Percentiles rank a stretch among this genome's conserved stretches.
These are phyloP conservation scores for Taeniopygia guttata DNA, from an alignment of 2,797 vertebrate genomes.

Conservation along the genomic window DNA sequence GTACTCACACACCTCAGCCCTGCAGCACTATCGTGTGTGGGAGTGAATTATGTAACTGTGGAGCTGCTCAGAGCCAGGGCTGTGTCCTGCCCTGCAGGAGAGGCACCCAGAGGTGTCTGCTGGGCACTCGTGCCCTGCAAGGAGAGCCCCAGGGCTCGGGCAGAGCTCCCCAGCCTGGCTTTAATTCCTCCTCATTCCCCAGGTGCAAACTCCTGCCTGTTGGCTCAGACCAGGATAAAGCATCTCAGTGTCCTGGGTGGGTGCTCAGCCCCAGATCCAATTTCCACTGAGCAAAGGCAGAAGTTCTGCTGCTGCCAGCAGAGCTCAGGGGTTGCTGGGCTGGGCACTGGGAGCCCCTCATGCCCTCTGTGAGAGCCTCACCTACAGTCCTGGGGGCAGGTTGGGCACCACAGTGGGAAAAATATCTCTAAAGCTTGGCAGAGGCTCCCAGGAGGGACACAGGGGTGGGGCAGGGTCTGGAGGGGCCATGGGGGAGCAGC, in stretches of 20 bases:
- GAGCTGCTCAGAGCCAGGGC: neutral
- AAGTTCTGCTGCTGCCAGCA: neutral
- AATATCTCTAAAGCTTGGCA: neutral
- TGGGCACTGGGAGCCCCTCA: neutral
- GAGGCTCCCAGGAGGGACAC: neutral
- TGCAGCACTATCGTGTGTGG: neutral
- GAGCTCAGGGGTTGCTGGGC: fast-evolving
- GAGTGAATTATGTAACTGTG: neutral
- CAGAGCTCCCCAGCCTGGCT: neutral
- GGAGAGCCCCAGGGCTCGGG: neutral
- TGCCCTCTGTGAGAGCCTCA: neutral
- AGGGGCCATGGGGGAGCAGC: neutral
- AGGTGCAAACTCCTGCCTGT: fast-evolving
- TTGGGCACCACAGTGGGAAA: neutral
- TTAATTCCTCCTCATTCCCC: neutral
- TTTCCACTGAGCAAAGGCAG: neutral
- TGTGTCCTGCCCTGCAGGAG: neutral
- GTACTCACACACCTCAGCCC: neutral
- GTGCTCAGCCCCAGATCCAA: neutral
- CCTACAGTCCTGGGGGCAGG: neutral
- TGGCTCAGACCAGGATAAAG: neutral
- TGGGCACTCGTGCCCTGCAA: neutral
- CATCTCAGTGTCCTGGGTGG: neutral
- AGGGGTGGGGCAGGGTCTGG: neutral
- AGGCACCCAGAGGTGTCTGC: fast-evolving